These are phyloP conservation scores for Lasioglossum calceatum DNA, from an alignment of 2,888 invertebrate genomes.

Conservation along the genomic window DNA sequence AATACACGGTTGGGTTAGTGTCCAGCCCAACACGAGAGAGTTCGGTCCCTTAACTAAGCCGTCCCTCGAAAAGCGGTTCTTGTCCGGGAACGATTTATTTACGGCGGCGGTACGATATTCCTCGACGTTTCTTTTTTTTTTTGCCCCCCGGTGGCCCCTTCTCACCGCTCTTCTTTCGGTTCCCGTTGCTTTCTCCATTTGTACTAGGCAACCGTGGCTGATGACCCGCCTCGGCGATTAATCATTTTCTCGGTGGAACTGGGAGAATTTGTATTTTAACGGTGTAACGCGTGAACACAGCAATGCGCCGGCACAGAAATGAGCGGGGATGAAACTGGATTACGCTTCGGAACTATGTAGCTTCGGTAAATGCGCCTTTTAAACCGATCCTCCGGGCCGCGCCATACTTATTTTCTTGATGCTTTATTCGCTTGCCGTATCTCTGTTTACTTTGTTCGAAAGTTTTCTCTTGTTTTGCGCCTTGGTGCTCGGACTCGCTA, in stretches of 20 bases:
- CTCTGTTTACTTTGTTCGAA: background rate
- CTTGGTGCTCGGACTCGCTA: background rate
- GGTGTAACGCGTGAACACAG: background rate
- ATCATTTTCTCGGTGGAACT: constrained; percentile 3
- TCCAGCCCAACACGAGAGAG: constrained; percentile 53
- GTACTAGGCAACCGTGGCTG: background rate
- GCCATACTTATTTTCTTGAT: background rate
- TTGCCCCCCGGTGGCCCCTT: background rate
- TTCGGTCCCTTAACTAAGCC: constrained; percentile 58
- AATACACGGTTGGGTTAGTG: constrained; percentile 64
- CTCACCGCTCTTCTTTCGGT: background rate
- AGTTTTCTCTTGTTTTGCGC: background rate
- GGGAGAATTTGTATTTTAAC: background rate
- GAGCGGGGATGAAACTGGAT: background rate
- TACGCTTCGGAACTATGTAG: background rate
- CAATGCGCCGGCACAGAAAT: background rate
- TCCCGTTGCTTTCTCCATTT: constrained; percentile 5
- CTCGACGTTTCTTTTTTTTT: background rate
- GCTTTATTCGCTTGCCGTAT: background rate
- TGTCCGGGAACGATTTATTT: constrained; percentile 49
- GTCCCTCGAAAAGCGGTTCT: constrained; percentile 51
- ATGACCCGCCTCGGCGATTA: background rate
- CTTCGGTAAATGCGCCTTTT: background rate
- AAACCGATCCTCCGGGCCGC: background rate
- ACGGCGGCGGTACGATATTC: constrained; percentile 23